phyloP scores from a whole-genome alignment of 1,140 invertebrate genomes.

The Bacillus rossius region DNA sequence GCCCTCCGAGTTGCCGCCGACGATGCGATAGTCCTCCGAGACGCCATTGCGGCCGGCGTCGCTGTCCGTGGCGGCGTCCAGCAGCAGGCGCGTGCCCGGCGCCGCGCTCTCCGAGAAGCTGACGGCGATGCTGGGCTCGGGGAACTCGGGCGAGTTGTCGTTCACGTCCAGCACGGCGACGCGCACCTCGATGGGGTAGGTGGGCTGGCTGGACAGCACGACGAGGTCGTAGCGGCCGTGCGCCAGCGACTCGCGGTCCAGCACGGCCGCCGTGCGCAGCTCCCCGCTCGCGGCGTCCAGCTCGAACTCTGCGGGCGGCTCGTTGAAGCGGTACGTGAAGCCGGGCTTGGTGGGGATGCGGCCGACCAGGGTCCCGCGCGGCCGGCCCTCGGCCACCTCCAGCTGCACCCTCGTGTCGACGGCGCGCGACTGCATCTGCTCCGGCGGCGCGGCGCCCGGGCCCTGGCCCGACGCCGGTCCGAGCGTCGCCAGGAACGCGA shows the following conservation, averaged over 20 bases:
- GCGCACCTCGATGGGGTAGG: conserved; percentile 87
- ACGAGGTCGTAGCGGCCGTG: conserved; percentile 84
- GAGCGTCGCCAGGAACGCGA: too few relatives aligned
- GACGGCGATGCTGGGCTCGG: conserved; percentile 77
- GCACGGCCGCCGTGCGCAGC: conserved; percentile 69
- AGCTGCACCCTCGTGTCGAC: conserved; percentile 81
- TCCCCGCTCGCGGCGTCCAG: conserved; percentile 75
- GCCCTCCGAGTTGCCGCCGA: conserved; percentile 78
- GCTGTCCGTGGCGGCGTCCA: conserved; percentile 82
- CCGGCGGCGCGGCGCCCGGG: conserved; percentile 24
- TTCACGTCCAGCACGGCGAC: conserved; percentile 83
- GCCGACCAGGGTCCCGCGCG: conserved; percentile 74
- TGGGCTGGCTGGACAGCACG: conserved; percentile 85
- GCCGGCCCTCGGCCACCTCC: conserved; percentile 76
- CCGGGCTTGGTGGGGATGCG: conserved; percentile 78
- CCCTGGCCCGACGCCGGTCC: background rate
- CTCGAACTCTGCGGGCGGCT: conserved; percentile 75
- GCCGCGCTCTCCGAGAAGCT: conserved; percentile 88
- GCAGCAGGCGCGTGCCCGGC: conserved; percentile 72
- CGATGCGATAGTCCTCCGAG: conserved; percentile 79
- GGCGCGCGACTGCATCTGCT: conserved; percentile 77
- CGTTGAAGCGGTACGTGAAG: conserved; percentile 89
- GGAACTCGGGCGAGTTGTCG: conserved; percentile 86
- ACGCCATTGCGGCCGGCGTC: conserved; percentile 85
- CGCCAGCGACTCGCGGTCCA: conserved; percentile 72